Evolutionary conservation across 2,797 vertebrate genomes (phyloP), one percentile per base, ranked within the genome.

Genomic region (Hippopotamyrus pictus): DNA sequence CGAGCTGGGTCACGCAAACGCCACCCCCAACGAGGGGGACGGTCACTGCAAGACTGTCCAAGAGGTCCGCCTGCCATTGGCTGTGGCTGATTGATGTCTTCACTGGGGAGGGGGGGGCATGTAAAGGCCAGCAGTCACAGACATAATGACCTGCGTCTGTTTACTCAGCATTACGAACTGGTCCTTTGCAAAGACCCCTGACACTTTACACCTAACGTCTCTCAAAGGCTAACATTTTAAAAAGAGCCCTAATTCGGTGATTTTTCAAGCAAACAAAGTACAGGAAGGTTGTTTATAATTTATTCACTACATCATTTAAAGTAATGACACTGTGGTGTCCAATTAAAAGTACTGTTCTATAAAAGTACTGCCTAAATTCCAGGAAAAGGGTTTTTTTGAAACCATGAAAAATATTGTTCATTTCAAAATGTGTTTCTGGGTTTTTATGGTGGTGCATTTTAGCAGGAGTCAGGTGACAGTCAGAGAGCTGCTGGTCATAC

Each of bases 1-100:
- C 90, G 41, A n/a, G 48, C 41, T 51, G 19, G 50, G 76, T 83
- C 90, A 82, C 50, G 59, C 89, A 89, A 90, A 90, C 85, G 5
- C 46, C 17, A 8, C 25, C 86, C 48, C 19, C 73, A 19, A 83
- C 19, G 5, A 79, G 33, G 65, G 57, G 51, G 41, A 22, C 1
- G 2, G 76, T 33, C 33, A 69, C 76, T 73, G 12, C 48, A 48
- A 48, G 46, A 48, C 46, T 48, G 46, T 48, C 11, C 46, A 83
- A 88, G 8, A 17, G 69, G 46, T n/a, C 65, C 3, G 76, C 46
- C 73, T 90, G 83, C 59, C 46, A 33, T 86, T 25, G 69, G 59
- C n/a, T 19, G 8, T 25, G 88, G 29, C 62, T 88, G 85, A 90
- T 22, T 69, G 89, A 89, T 62, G 53, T 76, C 59, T 57, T 62